Evolutionary conservation across 1,140 invertebrate genomes (phyloP), one percentile per base, ranked within the genome.

Genomic region (Drosophila sulfurigaster): DNA sequence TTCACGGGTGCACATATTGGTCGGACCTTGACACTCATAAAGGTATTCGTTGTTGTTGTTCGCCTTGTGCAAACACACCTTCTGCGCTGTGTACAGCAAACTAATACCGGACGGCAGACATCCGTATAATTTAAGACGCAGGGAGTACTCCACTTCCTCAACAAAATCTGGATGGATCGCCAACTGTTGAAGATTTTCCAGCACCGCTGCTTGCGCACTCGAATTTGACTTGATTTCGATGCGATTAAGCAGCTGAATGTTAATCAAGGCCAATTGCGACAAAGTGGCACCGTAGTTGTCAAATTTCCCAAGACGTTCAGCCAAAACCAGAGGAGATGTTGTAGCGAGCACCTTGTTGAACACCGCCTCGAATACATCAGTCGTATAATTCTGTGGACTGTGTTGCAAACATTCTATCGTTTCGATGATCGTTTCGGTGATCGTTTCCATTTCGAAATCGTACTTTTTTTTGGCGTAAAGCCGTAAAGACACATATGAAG

Each of bases 21-120:
- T 91, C 32, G 82, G 75, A 20, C 16, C 16, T 10, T 89, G 76
- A 5, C 89, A 91, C 54, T 91, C 89, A 54, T 85, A 82, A 20
- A 91, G 68, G 10, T 91, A 91, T 30, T 43, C 66, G 54, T 72
- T 71, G 16, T 13, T 43, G 5, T 78, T 41, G 3, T 76, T 91
- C 0, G 57, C 51, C 32, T 91, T 91, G 7, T 68, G 75, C 11
- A 91, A 56, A 51, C 89, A 91, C 8, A 91, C 58, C 25, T 89
- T 85, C 10, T 58, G 76, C 1, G 79, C 82, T 1, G 71, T 83
- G 49, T 71, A 89, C 10, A 89, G 51, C 5, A 79, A 28, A 2
- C 59, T 65, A 20, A 81, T 78, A 25, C 76, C 85, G 0, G 25
- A 4, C 2, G 85, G 59, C 49, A 89, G 41, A 11, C 74, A 56